A percentile compares a stretch with the other conserved stretches of the same genome.
Conservation (phyloP, 2,888 invertebrate genomes). For the Athrips mouffetella region DNA sequence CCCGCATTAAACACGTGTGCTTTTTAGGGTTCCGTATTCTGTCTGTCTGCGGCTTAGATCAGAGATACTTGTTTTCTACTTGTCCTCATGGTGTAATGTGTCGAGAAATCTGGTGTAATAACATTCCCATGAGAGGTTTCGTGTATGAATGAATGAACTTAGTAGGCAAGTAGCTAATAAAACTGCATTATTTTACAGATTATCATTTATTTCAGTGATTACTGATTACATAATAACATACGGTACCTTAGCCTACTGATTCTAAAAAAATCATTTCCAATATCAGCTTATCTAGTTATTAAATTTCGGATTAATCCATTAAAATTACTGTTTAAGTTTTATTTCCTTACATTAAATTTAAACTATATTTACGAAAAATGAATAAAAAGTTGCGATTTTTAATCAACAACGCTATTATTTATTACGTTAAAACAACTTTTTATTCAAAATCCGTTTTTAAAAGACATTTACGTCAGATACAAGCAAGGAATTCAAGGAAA, state of each 20-base stretch:
- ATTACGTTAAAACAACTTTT: constrained; percentile 28
- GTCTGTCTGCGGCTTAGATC: no score
- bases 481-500: constrained; percentile 32
- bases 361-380: constrained; percentile 31
- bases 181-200: constrained; percentile 48
- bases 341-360: constrained; percentile 48
- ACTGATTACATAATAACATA: constrained; percentile 78
- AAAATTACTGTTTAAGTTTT: constrained; percentile 61
- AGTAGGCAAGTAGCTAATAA: constrained; percentile 11
- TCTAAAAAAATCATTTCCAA: constrained; percentile 79
- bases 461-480: constrained; percentile 6
- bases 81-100: no score
- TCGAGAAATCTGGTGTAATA: no score
- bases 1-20: no score
- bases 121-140: no score
- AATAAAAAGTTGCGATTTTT: constrained; percentile 28
- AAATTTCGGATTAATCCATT: constrained; percentile 71
- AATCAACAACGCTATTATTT: constrained; percentile 30
- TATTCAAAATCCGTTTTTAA: constrained; percentile 19
- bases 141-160: neutral
- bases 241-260: constrained; percentile 75
- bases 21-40: no score
- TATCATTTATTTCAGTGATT: constrained; percentile 77
- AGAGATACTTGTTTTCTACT: no score
- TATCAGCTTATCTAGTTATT: constrained; percentile 75